These are phyloP conservation scores for Hylaeus anthracinus DNA, from an alignment of 1,140 invertebrate genomes.

Conservation along the genomic window DNA sequence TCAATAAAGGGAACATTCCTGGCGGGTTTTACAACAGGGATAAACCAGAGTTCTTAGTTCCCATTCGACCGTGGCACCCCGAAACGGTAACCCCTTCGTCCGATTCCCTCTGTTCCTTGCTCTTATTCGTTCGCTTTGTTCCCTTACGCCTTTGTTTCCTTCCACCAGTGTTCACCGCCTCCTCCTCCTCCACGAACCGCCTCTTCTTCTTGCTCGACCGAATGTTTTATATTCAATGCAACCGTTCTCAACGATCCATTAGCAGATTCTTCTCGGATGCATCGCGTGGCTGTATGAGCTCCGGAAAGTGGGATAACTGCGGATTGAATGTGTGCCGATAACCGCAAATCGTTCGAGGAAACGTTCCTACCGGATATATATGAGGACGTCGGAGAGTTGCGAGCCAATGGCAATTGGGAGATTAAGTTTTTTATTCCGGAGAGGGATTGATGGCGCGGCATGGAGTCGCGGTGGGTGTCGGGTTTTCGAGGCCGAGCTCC, in stretches of 20 bases:
- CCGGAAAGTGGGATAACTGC: constrained; percentile 33
- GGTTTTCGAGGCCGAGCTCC: neutral
- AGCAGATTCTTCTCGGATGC: constrained; percentile 34
- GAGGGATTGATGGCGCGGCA: neutral
- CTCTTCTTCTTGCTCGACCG: neutral
- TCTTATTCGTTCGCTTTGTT: neutral
- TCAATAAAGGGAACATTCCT: constrained; percentile 53
- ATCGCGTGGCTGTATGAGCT: constrained; percentile 16
- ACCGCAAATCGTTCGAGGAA: constrained; percentile 37
- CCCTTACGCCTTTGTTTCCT: neutral
- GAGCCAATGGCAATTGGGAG: constrained; percentile 37
- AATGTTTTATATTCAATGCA: constrained; percentile 26
- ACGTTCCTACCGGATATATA: constrained; percentile 21
- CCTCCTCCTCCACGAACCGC: no score
- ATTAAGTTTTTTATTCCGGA: constrained; percentile 17
- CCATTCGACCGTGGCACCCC: constrained; percentile 3
- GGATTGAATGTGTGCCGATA: constrained; percentile 36
- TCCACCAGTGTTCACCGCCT: no score
- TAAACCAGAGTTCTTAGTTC: constrained; percentile 53
- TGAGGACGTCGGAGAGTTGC: constrained; percentile 22
- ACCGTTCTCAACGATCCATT: constrained; percentile 30
- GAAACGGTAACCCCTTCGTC: neutral
- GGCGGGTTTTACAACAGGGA: constrained; percentile 59
- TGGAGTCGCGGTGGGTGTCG: neutral
- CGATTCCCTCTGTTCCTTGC: neutral